These are phyloP conservation scores for Tretioscincus oriximinensis DNA, from an alignment of 2,113 vertebrate genomes.

Conservation along the genomic window DNA sequence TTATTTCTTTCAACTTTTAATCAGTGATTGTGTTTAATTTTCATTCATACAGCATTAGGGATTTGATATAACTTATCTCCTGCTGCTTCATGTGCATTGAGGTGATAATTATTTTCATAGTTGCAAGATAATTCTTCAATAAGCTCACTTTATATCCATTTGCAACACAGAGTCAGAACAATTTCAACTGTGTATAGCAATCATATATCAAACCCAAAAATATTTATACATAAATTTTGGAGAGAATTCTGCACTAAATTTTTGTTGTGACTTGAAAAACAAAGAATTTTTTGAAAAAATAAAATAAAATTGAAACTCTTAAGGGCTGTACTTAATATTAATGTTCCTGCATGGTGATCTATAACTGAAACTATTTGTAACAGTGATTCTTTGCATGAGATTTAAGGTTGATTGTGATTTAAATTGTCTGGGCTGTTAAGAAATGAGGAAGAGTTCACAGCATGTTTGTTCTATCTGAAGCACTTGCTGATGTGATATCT, in stretches of 20 bases:
- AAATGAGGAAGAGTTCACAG: background rate
- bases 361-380: background rate
- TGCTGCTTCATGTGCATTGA: background rate
- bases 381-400: background rate
- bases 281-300: background rate
- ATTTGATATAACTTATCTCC: background rate
- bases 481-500: background rate
- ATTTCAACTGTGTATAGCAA: background rate
- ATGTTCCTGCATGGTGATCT: background rate
- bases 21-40: background rate
- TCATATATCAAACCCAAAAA: background rate
- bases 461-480: background rate
- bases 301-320: background rate
- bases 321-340: background rate
- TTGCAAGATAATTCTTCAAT: background rate
- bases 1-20: background rate
- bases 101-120: background rate
- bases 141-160: fast-evolving
- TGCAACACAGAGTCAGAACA: background rate
- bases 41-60: background rate
- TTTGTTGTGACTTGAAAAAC: background rate
- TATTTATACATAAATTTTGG: no score
- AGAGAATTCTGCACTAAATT: no score
- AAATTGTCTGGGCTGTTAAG: background rate
- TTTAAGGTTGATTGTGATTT: background rate